Conservation (phyloP, 2,113 vertebrate species). For the Onychostruthus taczanowskii region DNA sequence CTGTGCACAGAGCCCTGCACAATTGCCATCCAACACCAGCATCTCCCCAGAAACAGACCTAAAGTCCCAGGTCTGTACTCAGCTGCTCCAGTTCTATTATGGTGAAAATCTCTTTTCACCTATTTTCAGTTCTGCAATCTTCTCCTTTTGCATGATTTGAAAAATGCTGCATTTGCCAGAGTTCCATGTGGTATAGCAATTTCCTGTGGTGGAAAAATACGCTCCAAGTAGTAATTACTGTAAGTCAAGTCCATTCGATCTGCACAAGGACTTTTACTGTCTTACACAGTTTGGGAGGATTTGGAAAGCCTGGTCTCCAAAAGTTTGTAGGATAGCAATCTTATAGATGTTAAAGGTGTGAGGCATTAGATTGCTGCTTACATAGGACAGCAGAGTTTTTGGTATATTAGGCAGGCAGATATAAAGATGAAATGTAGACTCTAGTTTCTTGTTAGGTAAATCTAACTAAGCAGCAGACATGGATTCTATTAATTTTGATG, state of each 20-base stretch:
- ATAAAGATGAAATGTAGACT: slow-evolving; percentile 24
- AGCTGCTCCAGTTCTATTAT: not conserved
- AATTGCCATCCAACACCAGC: not conserved
- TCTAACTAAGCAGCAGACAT: not conserved
- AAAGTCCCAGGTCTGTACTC: not conserved
- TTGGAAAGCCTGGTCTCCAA: slow-evolving; percentile 18
- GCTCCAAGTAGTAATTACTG: slow-evolving; percentile 44
- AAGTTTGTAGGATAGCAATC: not conserved
- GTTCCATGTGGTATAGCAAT: slow-evolving; percentile 59
- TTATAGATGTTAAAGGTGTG: not conserved
- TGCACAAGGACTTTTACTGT: slow-evolving; percentile 35
- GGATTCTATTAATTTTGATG: not conserved
- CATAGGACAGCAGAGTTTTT: not conserved
- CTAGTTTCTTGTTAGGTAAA: slow-evolving; percentile 4
- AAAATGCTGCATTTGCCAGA: slow-evolving; percentile 50
- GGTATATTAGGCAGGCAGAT: slow-evolving; percentile 8
- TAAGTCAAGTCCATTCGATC: slow-evolving; percentile 50
- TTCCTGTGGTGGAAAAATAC: slow-evolving; percentile 69
- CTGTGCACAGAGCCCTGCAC: not conserved
- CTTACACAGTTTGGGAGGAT: not conserved
- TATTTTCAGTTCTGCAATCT: not conserved
- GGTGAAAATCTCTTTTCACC: not conserved
- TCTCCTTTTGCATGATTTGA: slow-evolving; percentile 10
- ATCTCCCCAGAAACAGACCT: not conserved
- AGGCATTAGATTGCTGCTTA: slow-evolving; percentile 34